phyloP scores from a whole-genome alignment of 1,140 invertebrate genomes.

The Penaeus vannamei region DNA sequence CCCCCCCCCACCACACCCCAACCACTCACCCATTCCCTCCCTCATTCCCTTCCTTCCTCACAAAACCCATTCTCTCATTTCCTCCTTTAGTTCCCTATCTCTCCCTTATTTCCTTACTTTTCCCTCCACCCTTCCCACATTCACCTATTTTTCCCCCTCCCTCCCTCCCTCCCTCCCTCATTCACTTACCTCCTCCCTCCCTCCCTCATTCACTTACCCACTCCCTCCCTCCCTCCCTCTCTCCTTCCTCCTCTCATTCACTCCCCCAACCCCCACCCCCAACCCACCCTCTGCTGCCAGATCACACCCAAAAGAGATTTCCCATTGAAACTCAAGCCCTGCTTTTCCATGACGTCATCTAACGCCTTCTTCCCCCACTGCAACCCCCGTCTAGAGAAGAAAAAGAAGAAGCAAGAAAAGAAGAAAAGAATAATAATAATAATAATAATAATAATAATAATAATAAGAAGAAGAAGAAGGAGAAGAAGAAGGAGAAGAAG shows the following conservation, averaged over 20 bases:
- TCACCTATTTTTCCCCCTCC: not conserved
- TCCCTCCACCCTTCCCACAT: not conserved
- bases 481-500: no score
- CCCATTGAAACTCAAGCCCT: no score
- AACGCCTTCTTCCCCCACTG: no score
- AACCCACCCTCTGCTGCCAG: not conserved
- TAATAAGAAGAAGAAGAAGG: no score
- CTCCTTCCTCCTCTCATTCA: not conserved
- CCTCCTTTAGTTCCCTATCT: not conserved
- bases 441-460: no score
- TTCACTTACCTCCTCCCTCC: not conserved
- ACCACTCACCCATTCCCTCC: not conserved
- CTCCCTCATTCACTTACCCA: not conserved
- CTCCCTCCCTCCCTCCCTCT: conserved; percentile 20
- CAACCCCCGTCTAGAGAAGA: no score
- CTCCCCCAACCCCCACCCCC: not conserved
- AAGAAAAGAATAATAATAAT: no score
- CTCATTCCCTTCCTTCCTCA: not conserved
- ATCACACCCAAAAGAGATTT: no score
- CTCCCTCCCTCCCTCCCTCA: not conserved
- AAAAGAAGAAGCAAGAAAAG: no score
- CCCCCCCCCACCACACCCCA: not conserved
- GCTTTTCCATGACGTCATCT: no score
- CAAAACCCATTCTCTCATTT: not conserved
- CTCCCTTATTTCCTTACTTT: not conserved